A percentile compares a stretch with the other conserved stretches of the same genome.
These are phyloP conservation scores for Drosophila nigrodunni DNA, from an alignment of 1,140 invertebrate genomes.

Conservation along the genomic window DNA sequence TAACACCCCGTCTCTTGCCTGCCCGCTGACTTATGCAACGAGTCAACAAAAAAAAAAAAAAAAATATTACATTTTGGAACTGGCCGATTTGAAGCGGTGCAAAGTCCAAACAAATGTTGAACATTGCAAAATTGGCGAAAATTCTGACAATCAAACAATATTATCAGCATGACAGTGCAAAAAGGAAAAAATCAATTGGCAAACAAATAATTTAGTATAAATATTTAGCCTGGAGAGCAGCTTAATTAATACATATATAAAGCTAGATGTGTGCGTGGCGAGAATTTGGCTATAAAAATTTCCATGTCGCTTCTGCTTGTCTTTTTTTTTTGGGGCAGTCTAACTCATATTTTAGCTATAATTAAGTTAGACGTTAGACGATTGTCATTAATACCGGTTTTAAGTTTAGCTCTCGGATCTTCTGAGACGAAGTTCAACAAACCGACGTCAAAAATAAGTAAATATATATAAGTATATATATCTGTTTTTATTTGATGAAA, in stretches of 20 bases:
- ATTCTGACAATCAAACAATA: constrained; percentile 61
- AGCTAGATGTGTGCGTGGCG: not conserved
- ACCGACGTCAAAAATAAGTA: constrained; percentile 32
- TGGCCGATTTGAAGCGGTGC: constrained; percentile 48
- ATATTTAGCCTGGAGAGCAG: constrained; percentile 3
- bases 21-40: constrained; percentile 63
- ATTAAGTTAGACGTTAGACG: constrained; percentile 46
- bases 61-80: constrained; percentile 46
- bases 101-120: constrained; percentile 52
- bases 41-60: constrained; percentile 36
- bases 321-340: not conserved
- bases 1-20: not conserved
- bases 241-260: constrained; percentile 30
- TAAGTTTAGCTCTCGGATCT: not conserved
- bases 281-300: constrained; percentile 23
- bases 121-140: constrained; percentile 27
- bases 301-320: constrained; percentile 24
- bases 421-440: constrained; percentile 64
- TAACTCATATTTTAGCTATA: constrained; percentile 28
- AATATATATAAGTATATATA: no score
- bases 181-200: constrained; percentile 37
- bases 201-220: not conserved
- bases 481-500: constrained; percentile 16
- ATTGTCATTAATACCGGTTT: constrained; percentile 64
- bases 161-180: constrained; percentile 67